Evolutionary conservation across 2,888 invertebrate species (phyloP).

Genomic region (Margaritifera margaritifera): DNA sequence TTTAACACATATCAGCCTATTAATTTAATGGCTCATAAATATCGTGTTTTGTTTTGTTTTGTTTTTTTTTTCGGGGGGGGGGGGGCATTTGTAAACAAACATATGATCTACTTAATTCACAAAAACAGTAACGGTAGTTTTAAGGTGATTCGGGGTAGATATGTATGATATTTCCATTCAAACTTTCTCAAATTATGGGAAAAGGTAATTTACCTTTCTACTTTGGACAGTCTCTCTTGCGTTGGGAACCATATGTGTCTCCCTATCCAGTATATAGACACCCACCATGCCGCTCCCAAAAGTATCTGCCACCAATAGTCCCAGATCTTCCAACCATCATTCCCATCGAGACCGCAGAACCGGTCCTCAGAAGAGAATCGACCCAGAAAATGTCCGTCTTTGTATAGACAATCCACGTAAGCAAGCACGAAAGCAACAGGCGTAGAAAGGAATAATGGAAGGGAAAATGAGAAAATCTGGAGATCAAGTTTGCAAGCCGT

Average conservation of each 20-base stretch:
- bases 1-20: too few species aligned
- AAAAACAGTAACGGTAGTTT: too few species aligned
- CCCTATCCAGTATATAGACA: slow-evolving; percentile 64
- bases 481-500: slow-evolving; percentile 75
- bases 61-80: too few species aligned
- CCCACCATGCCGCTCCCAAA: slow-evolving; percentile 45
- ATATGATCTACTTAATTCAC: too few species aligned
- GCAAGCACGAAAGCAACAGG: slow-evolving; percentile 58
- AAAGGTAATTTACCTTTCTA: slow-evolving; percentile 48
- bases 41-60: too few species aligned
- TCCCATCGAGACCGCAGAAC: slow-evolving; percentile 3
- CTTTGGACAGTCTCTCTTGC: slow-evolving; percentile 62
- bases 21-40: too few species aligned
- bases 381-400: not conserved
- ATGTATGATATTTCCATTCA: too few species aligned
- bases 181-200: not conserved
- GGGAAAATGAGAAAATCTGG: slow-evolving; percentile 72
- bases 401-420: slow-evolving; percentile 24
- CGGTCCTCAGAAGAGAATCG: slow-evolving; percentile 24
- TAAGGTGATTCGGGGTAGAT: too few species aligned
- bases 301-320: slow-evolving; percentile 22
- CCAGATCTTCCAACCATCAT: not conserved
- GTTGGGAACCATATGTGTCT: slow-evolving; percentile 65
- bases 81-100: too few species aligned
- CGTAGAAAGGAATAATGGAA: slow-evolving; percentile 71